Percentiles rank a stretch among this genome's conserved stretches.
These are phyloP conservation scores for Drosophila subsilvestris DNA, from an alignment of 2,888 invertebrate species.

Conservation along the genomic window DNA sequence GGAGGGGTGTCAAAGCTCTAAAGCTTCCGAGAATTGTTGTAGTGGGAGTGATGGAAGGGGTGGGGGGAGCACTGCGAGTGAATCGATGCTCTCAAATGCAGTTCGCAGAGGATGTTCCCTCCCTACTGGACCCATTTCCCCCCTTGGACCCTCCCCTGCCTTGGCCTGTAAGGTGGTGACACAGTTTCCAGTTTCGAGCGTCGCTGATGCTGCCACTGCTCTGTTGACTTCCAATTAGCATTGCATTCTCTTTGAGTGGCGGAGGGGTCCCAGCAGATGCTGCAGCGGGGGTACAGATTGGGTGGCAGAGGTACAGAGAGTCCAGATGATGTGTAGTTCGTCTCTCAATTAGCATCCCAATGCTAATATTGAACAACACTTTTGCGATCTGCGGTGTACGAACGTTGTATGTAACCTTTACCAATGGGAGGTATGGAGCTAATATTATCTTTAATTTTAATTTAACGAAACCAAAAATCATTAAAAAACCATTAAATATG, in stretches of 20 bases:
- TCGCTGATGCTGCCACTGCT: slow-evolving; percentile 13
- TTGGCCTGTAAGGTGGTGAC: slow-evolving; percentile 38
- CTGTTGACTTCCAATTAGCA: slow-evolving; percentile 37
- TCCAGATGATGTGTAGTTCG: slow-evolving; percentile 8
- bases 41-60: neutral
- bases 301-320: slow-evolving; percentile 1
- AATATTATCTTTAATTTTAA: neutral
- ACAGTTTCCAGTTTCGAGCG: slow-evolving; percentile 28
- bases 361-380: slow-evolving; percentile 35
- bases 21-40: neutral
- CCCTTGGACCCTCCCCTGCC: slow-evolving; percentile 22
- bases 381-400: neutral
- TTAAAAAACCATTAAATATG: neutral
- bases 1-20: neutral
- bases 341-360: slow-evolving; percentile 58
- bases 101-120: neutral
- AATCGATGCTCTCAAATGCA: neutral
- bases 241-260: slow-evolving; percentile 6
- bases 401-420: neutral
- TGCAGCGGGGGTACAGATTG: slow-evolving; percentile 1
- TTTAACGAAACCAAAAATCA: neutral
- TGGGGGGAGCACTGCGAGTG: neutral
- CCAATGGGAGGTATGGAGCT: too few relatives aligned
- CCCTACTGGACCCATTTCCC: slow-evolving; percentile 1
- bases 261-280: neutral